Base-by-base conservation (phyloP, 1,140 invertebrate species). In the Lethrus apterus region DNA sequence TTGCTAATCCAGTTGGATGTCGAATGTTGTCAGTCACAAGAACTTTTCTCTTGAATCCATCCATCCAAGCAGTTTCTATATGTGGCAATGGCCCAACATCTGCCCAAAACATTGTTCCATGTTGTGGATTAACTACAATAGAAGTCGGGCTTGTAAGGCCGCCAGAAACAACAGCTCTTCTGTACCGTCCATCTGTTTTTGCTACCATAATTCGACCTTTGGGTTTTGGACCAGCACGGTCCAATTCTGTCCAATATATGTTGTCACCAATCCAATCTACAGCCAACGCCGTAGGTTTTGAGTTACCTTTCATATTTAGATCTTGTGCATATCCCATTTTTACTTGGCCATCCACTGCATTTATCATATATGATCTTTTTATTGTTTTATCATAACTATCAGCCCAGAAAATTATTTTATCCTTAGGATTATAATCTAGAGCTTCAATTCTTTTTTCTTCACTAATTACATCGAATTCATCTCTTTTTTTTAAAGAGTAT, bases 21-120 rank as follows among this genome's bases (percentile, higher is more conserved):
- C 86, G 77, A 4, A 98, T 78, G 48, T 76, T 72, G 26, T 86
- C 84, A 0, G 79, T 80, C 1, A 97, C 81, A 2, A 98, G 59
- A 0, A 84, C 77, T 48, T 83, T 73, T 3, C 92, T 73, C 59
- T 88, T 86, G 0, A 81, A 86, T 0, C 95, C 95, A 59, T 97
- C 94, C 89, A 98, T 94, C 92, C 92, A 97, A 9, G 89, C 78
- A 0, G 83, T 78, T 65, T 94, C 90, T 44, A 95, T 93, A 63
- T 89, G 85, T 4, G 93, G 83, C 14, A 78, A 76, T 2, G 77
- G 79, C 11, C 89, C 89, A 3, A 83, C 82, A 64, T 97, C 90
- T 0, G 89, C 78, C 92, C 92, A 97, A 62, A 86, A 90, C 73
- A 95, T 80, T 47, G 80, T 73, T 5, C 92, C 93, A 38, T 77